Conservation (phyloP, 1,140 invertebrate genomes). For the Ooceraea biroi region DNA sequence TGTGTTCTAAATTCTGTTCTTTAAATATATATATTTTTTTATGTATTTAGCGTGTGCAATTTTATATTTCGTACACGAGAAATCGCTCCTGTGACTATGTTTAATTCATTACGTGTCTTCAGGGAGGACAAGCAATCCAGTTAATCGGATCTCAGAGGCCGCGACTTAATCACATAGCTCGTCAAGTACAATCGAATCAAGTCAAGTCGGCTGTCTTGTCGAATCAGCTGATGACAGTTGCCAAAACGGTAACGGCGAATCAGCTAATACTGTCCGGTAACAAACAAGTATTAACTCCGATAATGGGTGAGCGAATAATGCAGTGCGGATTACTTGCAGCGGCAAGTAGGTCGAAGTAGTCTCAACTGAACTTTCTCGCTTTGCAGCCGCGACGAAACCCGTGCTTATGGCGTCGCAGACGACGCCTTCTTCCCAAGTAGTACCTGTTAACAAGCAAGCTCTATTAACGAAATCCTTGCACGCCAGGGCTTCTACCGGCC, state of each 20-base stretch:
- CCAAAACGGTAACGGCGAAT: slow-evolving; percentile 86
- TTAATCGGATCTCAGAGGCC: slow-evolving; percentile 88
- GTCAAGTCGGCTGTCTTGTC: slow-evolving; percentile 84
- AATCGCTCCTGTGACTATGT: too few relatives aligned
- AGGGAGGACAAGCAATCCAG: slow-evolving; percentile 87
- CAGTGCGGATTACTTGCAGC: background rate
- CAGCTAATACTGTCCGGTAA: slow-evolving; percentile 87
- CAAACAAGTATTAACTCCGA: slow-evolving; percentile 88
- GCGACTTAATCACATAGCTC: slow-evolving; percentile 86
- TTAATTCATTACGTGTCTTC: slow-evolving; percentile 25
- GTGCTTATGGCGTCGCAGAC: slow-evolving; percentile 84
- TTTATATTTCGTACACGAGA: too few relatives aligned
- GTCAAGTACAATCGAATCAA: slow-evolving; percentile 86
- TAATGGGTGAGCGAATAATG: slow-evolving; percentile 86
- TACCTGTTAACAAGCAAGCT: slow-evolving; percentile 85
- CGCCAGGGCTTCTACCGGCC: slow-evolving; percentile 81
- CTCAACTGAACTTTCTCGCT: slow-evolving; percentile 39
- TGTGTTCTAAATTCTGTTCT: too few relatives aligned
- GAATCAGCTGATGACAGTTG: slow-evolving; percentile 84
- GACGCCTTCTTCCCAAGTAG: slow-evolving; percentile 82
- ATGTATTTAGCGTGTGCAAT: too few relatives aligned
- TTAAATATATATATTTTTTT: too few relatives aligned
- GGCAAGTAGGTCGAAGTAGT: background rate
- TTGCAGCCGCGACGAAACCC: slow-evolving; percentile 83
- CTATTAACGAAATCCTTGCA: slow-evolving; percentile 85